Conservation (phyloP, 2,797 vertebrate genomes). For the Trichosurus vulpecula region DNA sequence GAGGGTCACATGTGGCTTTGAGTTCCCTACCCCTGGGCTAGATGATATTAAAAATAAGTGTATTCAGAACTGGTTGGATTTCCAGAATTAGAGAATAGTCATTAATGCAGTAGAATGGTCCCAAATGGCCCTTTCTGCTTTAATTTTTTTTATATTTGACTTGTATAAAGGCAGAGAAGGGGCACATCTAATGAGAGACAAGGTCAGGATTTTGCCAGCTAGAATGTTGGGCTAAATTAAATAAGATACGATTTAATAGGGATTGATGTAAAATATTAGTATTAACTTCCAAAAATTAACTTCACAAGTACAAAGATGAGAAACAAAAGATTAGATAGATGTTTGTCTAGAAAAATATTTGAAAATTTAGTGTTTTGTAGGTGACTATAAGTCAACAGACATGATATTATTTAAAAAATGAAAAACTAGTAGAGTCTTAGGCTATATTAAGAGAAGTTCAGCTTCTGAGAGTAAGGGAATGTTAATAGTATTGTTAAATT, state of each 20-base stretch:
- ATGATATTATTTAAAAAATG: neutral
- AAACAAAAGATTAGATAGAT: neutral
- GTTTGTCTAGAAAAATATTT: neutral
- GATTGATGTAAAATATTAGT: neutral
- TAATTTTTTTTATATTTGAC: neutral
- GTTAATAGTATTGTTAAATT: neutral
- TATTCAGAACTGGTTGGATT: neutral
- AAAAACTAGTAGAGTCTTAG: neutral
- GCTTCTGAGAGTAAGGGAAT: neutral
- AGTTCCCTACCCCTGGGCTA: too few relatives aligned
- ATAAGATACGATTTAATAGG: neutral
- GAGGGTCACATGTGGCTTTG: too few relatives aligned
- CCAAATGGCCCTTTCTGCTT: neutral
- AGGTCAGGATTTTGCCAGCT: neutral
- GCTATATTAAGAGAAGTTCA: neutral
- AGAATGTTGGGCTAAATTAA: neutral
- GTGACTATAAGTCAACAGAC: neutral
- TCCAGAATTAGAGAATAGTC: neutral
- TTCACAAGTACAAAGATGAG: neutral
- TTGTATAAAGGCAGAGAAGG: neutral
- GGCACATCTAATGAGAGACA: neutral
- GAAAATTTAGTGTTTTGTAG: neutral
- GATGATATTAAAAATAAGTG: neutral
- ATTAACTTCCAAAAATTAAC: neutral
- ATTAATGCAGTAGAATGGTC: neutral